Conservation (phyloP, 2,888 invertebrate genomes). For the Mechanitis mazaeus region DNA sequence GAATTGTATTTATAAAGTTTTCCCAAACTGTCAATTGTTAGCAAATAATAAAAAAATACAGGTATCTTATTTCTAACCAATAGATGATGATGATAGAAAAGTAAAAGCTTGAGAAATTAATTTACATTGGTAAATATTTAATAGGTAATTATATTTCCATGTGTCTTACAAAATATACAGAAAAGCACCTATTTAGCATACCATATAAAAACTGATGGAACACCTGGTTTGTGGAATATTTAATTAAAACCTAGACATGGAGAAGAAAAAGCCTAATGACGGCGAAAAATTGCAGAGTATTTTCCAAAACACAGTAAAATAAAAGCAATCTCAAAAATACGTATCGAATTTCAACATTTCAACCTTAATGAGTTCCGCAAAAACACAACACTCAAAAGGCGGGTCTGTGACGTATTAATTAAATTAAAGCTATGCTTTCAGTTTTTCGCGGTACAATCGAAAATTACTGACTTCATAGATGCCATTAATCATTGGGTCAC, state of each 20-base stretch:
- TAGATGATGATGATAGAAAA: too few relatives aligned
- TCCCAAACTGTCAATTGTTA: conserved; percentile 29
- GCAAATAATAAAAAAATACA: not conserved
- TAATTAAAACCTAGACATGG: not conserved
- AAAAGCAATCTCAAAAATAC: not conserved
- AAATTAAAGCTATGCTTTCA: conserved; percentile 38
- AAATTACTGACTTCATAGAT: conserved; percentile 63
- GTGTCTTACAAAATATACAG: too few relatives aligned
- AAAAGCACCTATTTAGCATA: too few relatives aligned
- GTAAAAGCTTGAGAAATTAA: too few relatives aligned
- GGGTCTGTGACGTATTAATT: conserved; percentile 37
- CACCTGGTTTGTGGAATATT: too few relatives aligned
- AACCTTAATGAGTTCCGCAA: conserved; percentile 21
- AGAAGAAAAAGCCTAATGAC: not conserved
- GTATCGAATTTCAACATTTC: conserved; percentile 5
- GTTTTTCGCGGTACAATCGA: conserved; percentile 54
- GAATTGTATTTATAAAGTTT: conserved; percentile 27
- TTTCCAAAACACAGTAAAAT: not conserved
- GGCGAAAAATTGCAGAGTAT: not conserved
- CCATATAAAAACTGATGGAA: too few relatives aligned
- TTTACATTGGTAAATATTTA: too few relatives aligned
- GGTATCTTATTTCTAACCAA: not conserved
- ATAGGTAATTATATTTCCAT: too few relatives aligned
- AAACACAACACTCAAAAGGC: conserved; percentile 36
- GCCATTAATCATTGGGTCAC: conserved; percentile 66